Conservation (phyloP, 37 sponge, comb jelly and placozoan genomes). For the Axinella damicornis region DNA sequence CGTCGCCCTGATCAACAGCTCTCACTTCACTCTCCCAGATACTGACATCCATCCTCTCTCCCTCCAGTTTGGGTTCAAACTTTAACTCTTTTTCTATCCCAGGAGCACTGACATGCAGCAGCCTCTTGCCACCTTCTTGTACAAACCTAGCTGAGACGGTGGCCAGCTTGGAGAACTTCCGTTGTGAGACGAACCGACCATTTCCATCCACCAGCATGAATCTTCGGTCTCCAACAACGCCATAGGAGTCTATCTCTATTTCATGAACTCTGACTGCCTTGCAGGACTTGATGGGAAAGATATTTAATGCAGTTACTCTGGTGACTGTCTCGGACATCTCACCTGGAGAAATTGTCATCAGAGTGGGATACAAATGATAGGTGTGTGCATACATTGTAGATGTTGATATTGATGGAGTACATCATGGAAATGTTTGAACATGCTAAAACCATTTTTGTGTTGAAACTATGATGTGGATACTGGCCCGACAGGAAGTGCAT, state of each 20-base stretch:
- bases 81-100: conserved; percentile 19
- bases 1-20: conserved; percentile 87
- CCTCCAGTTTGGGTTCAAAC: conserved; percentile 32
- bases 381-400: too few relatives aligned
- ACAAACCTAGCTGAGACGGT: conserved; percentile 47
- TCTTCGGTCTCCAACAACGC: conserved; percentile 71
- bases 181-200: conserved; percentile 72
- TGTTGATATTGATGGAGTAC: too few relatives aligned
- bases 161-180: conserved; percentile 73
- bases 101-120: conserved; percentile 55
- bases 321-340: background rate
- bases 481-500: too few relatives aligned
- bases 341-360: background rate
- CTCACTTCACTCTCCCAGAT: conserved; percentile 66
- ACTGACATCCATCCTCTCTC: conserved; percentile 30
- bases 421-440: too few relatives aligned
- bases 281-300: conserved; percentile 87
- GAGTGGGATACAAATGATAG: too few relatives aligned
- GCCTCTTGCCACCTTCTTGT: background rate
- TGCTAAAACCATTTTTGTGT: too few relatives aligned
- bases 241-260: conserved; percentile 52
- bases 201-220: conserved; percentile 79
- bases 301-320: conserved; percentile 58
- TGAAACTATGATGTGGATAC: too few relatives aligned
- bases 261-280: conserved; percentile 44